Conservation (phyloP, 2,888 invertebrate species). For the Clitarchus hookeri region DNA sequence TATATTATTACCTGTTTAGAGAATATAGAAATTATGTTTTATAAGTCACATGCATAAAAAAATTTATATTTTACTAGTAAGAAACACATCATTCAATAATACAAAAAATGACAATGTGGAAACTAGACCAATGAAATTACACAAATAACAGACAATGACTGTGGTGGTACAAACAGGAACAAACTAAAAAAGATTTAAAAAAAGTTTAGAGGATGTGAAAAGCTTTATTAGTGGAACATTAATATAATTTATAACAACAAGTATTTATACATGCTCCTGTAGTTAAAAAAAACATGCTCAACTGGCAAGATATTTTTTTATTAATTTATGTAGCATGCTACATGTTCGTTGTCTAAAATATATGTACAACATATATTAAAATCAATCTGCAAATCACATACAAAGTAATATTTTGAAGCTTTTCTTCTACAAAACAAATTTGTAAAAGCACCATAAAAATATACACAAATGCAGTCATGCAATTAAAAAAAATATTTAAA, state of each 20-base stretch:
- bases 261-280: not conserved
- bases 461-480: not conserved
- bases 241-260: not conserved
- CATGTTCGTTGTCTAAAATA: not conserved
- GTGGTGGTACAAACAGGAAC: too few relatives aligned
- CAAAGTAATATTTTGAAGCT: not conserved
- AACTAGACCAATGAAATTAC: too few relatives aligned
- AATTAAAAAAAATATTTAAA: not conserved
- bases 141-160: too few relatives aligned
- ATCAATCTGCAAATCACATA: too few relatives aligned
- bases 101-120: too few relatives aligned
- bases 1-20: too few relatives aligned
- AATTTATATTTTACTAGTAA: too few relatives aligned
- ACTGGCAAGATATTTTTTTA: not conserved
- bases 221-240: not conserved
- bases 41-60: too few relatives aligned
- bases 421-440: not conserved
- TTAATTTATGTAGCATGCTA: not conserved
- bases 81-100: too few relatives aligned
- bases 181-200: too few relatives aligned
- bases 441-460: not conserved
- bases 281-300: not conserved
- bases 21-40: too few relatives aligned
- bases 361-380: too few relatives aligned
- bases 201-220: not conserved